Evolutionary conservation across 2,888 invertebrate species (phyloP).

Genomic region (Heteropelma amictum): DNA sequence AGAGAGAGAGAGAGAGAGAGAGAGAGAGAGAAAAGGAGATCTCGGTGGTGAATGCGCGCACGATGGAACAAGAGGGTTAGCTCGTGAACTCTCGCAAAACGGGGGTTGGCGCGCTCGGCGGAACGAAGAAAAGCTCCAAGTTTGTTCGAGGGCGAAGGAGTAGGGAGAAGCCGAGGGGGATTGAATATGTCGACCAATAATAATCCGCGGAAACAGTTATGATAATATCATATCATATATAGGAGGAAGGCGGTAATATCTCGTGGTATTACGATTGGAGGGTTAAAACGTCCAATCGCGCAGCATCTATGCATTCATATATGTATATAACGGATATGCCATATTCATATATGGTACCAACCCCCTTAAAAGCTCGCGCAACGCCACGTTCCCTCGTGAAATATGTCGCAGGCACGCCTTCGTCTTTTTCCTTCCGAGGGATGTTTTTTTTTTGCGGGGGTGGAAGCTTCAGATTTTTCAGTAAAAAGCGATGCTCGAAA

Average conservation of each 20-base stretch:
- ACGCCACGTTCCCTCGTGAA: slow-evolving; percentile 33
- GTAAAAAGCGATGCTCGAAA: too few species aligned
- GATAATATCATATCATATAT: slow-evolving; percentile 78
- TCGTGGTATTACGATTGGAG: slow-evolving; percentile 72
- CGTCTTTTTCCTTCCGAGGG: slow-evolving; percentile 4
- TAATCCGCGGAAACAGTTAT: slow-evolving; percentile 74
- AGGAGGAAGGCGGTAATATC: slow-evolving; percentile 69
- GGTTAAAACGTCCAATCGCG: slow-evolving; percentile 67
- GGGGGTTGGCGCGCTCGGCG: slow-evolving; percentile 66
- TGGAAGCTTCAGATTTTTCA: too few species aligned
- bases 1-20: slow-evolving; percentile 28
- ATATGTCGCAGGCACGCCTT: slow-evolving; percentile 52
- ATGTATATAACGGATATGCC: slow-evolving; percentile 35
- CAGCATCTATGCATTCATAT: slow-evolving; percentile 32
- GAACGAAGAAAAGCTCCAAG: slow-evolving; percentile 66
- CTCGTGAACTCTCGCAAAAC: slow-evolving; percentile 27
- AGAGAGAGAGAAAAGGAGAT: slow-evolving; percentile 53
- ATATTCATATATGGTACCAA: slow-evolving; percentile 53
- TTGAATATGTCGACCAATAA: slow-evolving; percentile 74
- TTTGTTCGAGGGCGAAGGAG: slow-evolving; percentile 63
- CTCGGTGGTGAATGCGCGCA: slow-evolving; percentile 40
- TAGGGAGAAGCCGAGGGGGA: slow-evolving; percentile 56
- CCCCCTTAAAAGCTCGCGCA: slow-evolving; percentile 55
- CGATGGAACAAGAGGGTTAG: slow-evolving; percentile 45
- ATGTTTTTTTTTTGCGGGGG: too few species aligned